Percentiles rank a stretch among this genome's conserved stretches.
phyloP scores from a whole-genome alignment of 2,797 vertebrate species.

The Syndactyla subalaris region DNA sequence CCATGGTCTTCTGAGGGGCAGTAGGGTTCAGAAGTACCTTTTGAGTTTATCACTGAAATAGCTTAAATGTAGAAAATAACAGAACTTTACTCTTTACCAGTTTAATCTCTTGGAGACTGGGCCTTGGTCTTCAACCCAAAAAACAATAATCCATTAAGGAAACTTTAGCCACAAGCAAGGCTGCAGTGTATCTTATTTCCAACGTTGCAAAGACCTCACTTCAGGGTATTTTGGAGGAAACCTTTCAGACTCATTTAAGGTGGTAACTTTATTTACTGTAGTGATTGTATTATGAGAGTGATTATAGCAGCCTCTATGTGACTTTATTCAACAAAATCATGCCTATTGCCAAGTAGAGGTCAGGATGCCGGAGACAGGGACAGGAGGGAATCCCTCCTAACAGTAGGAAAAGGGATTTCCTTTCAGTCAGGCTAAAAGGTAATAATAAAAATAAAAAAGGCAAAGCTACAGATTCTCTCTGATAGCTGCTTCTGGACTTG shows the following conservation, averaged over 20 bases:
- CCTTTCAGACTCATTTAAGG: not conserved
- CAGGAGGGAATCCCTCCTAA: not conserved
- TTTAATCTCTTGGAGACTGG: not conserved
- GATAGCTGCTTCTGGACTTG: not conserved
- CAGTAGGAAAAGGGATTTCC: not conserved
- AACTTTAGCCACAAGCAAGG: not conserved
- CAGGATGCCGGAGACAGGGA: not conserved
- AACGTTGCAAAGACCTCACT: not conserved
- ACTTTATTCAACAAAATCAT: not conserved
- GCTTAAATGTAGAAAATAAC: not conserved
- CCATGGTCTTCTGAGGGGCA: not conserved
- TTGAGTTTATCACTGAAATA: not conserved
- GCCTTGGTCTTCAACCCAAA: not conserved
- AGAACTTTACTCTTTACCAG: not conserved
- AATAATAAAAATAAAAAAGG: not conserved
- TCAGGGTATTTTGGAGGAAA: not conserved
- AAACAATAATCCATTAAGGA: not conserved
- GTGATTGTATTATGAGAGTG: not conserved
- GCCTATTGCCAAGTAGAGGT: fast-evolving
- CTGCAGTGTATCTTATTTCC: not conserved
- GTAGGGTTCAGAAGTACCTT: not conserved
- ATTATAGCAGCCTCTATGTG: not conserved
- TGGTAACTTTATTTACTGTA: not conserved
- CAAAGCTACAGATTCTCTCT: not conserved
- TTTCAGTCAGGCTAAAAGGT: not conserved